These are phyloP conservation scores for Bothrops jararaca DNA, from an alignment of 2,113 vertebrate species.

Conservation along the genomic window DNA sequence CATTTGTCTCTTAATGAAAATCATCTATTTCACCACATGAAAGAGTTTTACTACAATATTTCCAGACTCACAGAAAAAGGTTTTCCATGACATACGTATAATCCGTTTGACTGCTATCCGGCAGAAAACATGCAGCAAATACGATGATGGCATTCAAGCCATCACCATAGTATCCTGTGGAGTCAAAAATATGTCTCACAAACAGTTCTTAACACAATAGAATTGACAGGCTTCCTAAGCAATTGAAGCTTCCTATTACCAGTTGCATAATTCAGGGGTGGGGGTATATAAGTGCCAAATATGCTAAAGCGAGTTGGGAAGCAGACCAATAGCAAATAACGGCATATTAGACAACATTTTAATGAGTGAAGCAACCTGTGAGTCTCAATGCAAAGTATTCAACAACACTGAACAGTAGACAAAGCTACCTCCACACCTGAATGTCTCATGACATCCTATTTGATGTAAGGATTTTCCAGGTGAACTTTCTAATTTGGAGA, in stretches of 20 bases:
- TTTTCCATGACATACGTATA: constrained; percentile 99
- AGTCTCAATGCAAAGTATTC: neutral
- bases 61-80: constrained; percentile 91
- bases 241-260: neutral
- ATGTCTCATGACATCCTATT: neutral
- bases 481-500: neutral
- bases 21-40: constrained; percentile 41
- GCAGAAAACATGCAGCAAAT: constrained; percentile 94
- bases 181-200: constrained; percentile 54
- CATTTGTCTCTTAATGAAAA: constrained; percentile 42
- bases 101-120: constrained; percentile 89
- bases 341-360: neutral
- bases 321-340: neutral
- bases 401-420: too few relatives aligned
- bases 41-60: constrained; percentile 27
- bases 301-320: neutral
- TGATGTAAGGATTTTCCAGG: neutral
- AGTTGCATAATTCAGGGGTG: neutral
- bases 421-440: neutral
- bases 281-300: neutral
- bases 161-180: constrained; percentile 91
- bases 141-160: constrained; percentile 96
- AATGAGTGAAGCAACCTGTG: too few relatives aligned
- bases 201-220: constrained; percentile 45
- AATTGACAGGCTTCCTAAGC: neutral